A percentile compares a stretch with the other conserved stretches of the same genome.
These are phyloP conservation scores for Morpho achilles DNA, from an alignment of 2,888 invertebrate genomes.

Conservation along the genomic window DNA sequence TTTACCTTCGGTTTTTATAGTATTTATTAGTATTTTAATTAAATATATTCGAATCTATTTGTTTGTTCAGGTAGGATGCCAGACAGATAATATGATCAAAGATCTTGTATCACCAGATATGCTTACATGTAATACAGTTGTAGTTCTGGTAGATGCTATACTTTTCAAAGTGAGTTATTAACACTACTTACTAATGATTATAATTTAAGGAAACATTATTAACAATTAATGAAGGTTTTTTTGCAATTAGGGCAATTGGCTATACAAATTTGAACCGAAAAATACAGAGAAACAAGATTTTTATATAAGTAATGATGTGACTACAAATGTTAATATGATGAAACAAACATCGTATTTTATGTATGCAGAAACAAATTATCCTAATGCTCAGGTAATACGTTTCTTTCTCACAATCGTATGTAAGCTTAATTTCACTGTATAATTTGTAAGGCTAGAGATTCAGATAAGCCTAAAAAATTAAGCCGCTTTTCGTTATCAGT, in stretches of 20 bases:
- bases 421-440: too few species aligned
- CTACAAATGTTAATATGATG: constrained; percentile 28
- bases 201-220: not conserved
- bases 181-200: not conserved
- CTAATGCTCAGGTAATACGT: constrained; percentile 24
- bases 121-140: constrained; percentile 17
- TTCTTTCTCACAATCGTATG: not conserved
- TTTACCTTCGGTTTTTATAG: too few species aligned
- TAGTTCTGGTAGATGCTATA: constrained; percentile 27
- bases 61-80: constrained; percentile 21
- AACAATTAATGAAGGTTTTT: not conserved
- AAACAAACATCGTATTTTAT: constrained; percentile 22
- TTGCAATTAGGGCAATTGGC: constrained; percentile 23
- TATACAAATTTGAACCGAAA: constrained; percentile 17
- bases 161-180: constrained; percentile 26
- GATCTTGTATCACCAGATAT: constrained; percentile 18
- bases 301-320: constrained; percentile 13
- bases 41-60: not conserved
- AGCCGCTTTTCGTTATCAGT: too few species aligned
- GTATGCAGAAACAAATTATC: constrained; percentile 20
- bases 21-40: not conserved
- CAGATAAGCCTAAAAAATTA: too few species aligned
- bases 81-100: constrained; percentile 27
- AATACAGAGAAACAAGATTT: constrained; percentile 20
- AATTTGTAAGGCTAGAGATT: too few species aligned